Conservation (phyloP, 2,888 invertebrate genomes). For the Leistus spinibarbis region DNA sequence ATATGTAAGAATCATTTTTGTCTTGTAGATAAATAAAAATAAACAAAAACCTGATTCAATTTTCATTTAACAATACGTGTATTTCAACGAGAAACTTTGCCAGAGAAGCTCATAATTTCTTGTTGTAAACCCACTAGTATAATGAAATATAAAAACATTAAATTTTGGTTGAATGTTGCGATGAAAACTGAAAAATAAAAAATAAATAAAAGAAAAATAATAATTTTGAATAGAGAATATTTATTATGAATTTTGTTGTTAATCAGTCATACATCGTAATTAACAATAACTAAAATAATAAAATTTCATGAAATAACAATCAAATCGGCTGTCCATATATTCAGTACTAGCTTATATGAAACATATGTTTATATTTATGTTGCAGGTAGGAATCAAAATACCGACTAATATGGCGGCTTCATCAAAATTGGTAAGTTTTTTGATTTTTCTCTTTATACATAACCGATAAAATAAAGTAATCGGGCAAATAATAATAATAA, state of each 20-base stretch:
- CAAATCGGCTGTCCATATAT: conserved; percentile 4
- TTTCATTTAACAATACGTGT: too few relatives aligned
- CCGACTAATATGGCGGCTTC: neutral
- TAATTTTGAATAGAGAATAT: conserved; percentile 29
- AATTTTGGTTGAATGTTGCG: neutral
- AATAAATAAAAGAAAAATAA: conserved; percentile 27
- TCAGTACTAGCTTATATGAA: neutral
- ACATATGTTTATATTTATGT: neutral
- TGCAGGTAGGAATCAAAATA: neutral
- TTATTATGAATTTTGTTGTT: conserved; percentile 30
- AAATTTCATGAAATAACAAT: conserved; percentile 31
- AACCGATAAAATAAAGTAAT: neutral
- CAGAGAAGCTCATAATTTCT: too few relatives aligned
- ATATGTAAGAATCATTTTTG: too few relatives aligned
- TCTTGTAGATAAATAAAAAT: too few relatives aligned
- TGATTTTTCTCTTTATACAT: neutral
- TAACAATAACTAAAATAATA: conserved; percentile 35
- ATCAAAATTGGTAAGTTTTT: neutral
- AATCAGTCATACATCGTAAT: conserved; percentile 29
- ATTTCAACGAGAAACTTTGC: too few relatives aligned
- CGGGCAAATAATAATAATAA: neutral
- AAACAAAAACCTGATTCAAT: too few relatives aligned
- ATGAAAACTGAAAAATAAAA: neutral
- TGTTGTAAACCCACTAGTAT: too few relatives aligned
- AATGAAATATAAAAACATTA: too few relatives aligned